Percentiles rank a stretch among this genome's conserved stretches.
Conservation (phyloP, 2,113 vertebrate genomes). For the Pristiophorus japonicus region DNA sequence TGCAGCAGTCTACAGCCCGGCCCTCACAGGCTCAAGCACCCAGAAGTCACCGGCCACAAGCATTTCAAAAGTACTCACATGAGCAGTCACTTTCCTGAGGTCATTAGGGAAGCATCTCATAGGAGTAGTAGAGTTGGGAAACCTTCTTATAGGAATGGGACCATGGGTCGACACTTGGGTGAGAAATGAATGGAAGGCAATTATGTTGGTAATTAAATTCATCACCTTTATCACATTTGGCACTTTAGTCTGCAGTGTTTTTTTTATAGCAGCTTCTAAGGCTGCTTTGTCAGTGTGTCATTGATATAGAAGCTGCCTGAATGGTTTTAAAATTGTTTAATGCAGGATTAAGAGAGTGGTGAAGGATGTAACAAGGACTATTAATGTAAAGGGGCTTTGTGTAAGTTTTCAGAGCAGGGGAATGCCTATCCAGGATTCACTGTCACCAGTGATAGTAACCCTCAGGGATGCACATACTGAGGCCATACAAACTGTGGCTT, state of each 20-base stretch:
- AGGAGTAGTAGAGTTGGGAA: not conserved
- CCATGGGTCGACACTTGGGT: not conserved
- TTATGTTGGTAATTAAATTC: constrained; percentile 22
- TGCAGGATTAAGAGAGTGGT: not conserved
- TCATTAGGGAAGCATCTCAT: not conserved
- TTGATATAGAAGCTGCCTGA: not conserved
- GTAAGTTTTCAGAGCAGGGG: not conserved
- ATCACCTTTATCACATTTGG: not conserved
- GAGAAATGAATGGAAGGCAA: constrained; percentile 1
- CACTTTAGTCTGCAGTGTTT: not conserved
- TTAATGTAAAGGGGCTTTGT: not conserved
- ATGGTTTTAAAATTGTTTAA: constrained; percentile 11
- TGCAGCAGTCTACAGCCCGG: not conserved
- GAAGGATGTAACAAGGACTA: not conserved
- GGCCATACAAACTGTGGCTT: not conserved
- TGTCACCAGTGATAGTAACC: not conserved
- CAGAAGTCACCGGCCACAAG: not conserved
- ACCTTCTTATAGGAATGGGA: not conserved
- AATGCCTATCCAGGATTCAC: not conserved
- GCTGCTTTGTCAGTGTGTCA: not conserved
- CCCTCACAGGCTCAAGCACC: not conserved
- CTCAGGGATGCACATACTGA: not conserved
- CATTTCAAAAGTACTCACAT: not conserved
- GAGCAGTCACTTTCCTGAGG: not conserved
- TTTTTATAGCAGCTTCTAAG: not conserved